Evolutionary conservation across 2,797 vertebrate species (phyloP), one percentile per base, ranked within the genome.

Genomic region (Synanceia verrucosa): DNA sequence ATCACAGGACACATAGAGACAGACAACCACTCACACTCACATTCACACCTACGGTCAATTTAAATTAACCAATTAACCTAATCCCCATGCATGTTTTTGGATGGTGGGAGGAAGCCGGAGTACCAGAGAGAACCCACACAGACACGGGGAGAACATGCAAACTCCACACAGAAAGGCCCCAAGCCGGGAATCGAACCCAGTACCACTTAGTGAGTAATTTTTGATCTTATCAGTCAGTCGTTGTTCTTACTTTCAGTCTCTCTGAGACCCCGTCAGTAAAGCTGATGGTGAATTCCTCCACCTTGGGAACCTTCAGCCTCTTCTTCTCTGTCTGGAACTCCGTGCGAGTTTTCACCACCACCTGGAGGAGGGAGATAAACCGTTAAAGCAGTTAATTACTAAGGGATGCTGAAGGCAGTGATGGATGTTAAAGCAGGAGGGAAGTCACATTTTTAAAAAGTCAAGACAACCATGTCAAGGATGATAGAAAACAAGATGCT

Each of bases 241-340:
- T n/a, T n/a, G n/a, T 28, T 53, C 91, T 91, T 92, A 97, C 95
- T 96, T 97, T 97, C 78, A 96, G 94, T 88, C 95, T 95, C 93
- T 96, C 96, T 65, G 95, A 96, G 67, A 97, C 94, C 18, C 96
- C 95, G 79, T 96, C 96, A 62, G 94, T 97, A 77, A 98, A 94
- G 95, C 97, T 98, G 94, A 99, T 97, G 93, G 97, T 98, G 93
- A 98, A 98, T 89, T 99, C 98, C 66, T 98, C 97, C 82, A 98
- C 97, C 94, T 98, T 99, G 26, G 98, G 98, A 77, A 96, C 96
- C 91, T 97, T 97, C 93, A 97, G 95, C 92, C 96, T 97, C 93
- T 98, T 99, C 94, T 98, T 97, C 88, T 99, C 97, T 21, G 97
- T 96, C 86, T 99, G 97, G 87, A 96, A 99, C 62, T 99, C 98